Conservation (phyloP, 2,113 vertebrate species). For the Microcebus jonahi region DNA sequence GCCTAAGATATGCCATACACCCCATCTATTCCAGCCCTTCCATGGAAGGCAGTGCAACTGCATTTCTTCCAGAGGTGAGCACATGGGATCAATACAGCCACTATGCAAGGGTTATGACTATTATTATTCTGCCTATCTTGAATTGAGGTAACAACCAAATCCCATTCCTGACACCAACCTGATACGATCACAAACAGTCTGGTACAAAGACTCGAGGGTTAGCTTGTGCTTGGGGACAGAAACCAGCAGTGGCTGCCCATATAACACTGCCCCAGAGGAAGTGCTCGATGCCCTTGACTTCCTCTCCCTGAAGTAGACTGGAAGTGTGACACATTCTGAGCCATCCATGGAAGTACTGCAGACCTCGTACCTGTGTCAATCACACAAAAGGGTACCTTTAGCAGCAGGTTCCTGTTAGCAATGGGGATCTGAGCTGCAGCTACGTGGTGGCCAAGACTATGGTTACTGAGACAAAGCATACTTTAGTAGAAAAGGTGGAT, state of each 20-base stretch:
- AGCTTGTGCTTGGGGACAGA: slow-evolving; percentile 93
- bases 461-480: neutral
- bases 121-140: too few species aligned
- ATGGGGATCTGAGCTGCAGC: neutral
- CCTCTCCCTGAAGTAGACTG: slow-evolving; percentile 95
- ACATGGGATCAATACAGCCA: neutral
- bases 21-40: neutral
- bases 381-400: slow-evolving; percentile 55
- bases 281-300: slow-evolving; percentile 88
- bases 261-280: slow-evolving; percentile 90
- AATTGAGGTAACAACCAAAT: neutral
- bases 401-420: neutral
- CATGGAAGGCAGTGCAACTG: neutral
- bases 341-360: slow-evolving; percentile 74
- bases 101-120: neutral
- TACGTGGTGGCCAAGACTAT: neutral
- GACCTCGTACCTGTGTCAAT: slow-evolving; percentile 91
- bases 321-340: slow-evolving; percentile 88
- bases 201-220: slow-evolving; percentile 90
- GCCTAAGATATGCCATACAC: neutral
- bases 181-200: slow-evolving; percentile 91
- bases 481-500: neutral
- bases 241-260: slow-evolving; percentile 95
- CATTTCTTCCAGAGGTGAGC: neutral
- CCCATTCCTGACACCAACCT: slow-evolving; percentile 85